A percentile compares a stretch with the other conserved stretches of the same genome.
These are phyloP conservation scores for Alosa sapidissima DNA, from an alignment of 2,797 vertebrate species.

Conservation along the genomic window DNA sequence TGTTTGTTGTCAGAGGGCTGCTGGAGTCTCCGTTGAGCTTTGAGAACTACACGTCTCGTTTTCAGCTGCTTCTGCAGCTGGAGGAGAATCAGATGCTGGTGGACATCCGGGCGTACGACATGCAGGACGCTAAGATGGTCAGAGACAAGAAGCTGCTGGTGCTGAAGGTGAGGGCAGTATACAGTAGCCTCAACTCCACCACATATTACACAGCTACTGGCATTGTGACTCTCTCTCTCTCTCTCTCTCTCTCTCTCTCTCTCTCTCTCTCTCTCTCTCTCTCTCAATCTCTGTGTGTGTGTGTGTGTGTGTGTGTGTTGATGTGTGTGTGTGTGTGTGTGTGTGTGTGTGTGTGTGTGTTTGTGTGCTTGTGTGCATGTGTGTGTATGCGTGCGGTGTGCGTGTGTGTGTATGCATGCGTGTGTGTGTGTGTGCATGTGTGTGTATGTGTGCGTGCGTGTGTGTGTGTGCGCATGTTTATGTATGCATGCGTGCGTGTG, in stretches of 20 bases:
- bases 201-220: too few relatives aligned
- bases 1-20: slow-evolving; percentile 54
- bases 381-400: not conserved
- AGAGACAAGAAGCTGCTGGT: slow-evolving; percentile 75
- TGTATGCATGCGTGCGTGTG: too few relatives aligned
- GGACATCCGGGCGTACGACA: slow-evolving; percentile 88
- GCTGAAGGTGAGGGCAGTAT: slow-evolving; percentile 69
- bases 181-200: too few relatives aligned
- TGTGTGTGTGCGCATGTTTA: too few relatives aligned
- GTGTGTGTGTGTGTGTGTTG: not conserved
- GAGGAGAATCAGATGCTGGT: slow-evolving; percentile 90
- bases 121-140: slow-evolving; percentile 68
- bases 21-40: slow-evolving; percentile 69
- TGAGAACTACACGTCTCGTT: slow-evolving; percentile 78
- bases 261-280: too few relatives aligned
- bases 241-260: too few relatives aligned
- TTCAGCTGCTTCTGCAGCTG: slow-evolving; percentile 82
- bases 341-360: not conserved
- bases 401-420: too few relatives aligned
- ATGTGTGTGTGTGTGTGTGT: not conserved
- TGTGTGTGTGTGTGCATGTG: too few relatives aligned
- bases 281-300: not conserved
- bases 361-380: not conserved
- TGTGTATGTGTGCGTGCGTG: too few relatives aligned
- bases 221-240: too few relatives aligned